Evolutionary conservation across 1,140 invertebrate species (phyloP).

Genomic region (Drosophila ananassae): DNA sequence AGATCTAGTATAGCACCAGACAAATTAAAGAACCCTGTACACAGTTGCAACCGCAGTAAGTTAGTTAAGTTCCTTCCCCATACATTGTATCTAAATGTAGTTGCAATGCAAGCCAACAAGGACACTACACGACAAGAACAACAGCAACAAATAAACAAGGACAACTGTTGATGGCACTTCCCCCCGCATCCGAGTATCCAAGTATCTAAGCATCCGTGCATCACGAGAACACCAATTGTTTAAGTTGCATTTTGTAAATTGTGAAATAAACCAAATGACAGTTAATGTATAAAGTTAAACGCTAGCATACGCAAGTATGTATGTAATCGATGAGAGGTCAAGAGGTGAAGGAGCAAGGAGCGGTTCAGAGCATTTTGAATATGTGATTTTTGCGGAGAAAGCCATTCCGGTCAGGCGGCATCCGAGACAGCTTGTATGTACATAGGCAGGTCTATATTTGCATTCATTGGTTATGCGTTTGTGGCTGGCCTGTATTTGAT

Average conservation of each 20-base stretch:
- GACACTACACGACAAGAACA: slow-evolving; percentile 10
- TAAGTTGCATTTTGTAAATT: slow-evolving; percentile 68
- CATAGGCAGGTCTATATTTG: slow-evolving; percentile 57
- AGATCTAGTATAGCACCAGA: slow-evolving; percentile 59
- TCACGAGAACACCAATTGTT: slow-evolving; percentile 49
- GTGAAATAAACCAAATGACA: slow-evolving; percentile 64
- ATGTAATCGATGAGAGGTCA: slow-evolving; percentile 31
- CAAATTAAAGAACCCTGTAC: slow-evolving; percentile 33
- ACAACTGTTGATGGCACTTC: slow-evolving; percentile 20
- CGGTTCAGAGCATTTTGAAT: slow-evolving; percentile 33
- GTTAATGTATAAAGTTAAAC: slow-evolving; percentile 71
- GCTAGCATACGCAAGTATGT: slow-evolving; percentile 27
- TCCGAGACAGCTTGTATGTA: slow-evolving; percentile 29
- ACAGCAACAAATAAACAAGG: too few species aligned
- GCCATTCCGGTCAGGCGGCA: neutral
- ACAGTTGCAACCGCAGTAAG: slow-evolving; percentile 43
- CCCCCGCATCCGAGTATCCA: slow-evolving; percentile 10
- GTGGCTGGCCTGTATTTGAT: slow-evolving; percentile 48
- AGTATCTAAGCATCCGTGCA: slow-evolving; percentile 5
- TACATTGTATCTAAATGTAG: slow-evolving; percentile 53
- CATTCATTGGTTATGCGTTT: slow-evolving; percentile 49
- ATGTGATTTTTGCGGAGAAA: slow-evolving; percentile 17
- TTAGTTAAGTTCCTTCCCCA: slow-evolving; percentile 67
- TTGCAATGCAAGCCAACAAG: slow-evolving; percentile 7
- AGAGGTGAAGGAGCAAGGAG: slow-evolving; percentile 8